Percentiles rank a stretch among this genome's conserved stretches.
phyloP scores from a whole-genome alignment of 2,797 vertebrate genomes.

The Apodemus agrarius region DNA sequence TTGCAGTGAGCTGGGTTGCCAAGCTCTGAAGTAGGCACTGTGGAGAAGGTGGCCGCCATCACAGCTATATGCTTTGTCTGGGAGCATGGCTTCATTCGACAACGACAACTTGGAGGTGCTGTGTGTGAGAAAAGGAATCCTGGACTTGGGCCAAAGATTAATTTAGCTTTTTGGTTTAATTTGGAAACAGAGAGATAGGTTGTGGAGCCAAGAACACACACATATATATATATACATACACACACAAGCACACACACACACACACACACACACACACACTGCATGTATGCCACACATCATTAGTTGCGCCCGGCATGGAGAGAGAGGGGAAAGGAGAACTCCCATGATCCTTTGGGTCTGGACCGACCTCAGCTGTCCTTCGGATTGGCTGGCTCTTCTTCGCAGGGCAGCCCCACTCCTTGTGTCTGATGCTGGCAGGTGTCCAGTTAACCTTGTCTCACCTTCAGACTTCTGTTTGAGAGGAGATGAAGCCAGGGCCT shows the following conservation, averaged over 20 bases:
- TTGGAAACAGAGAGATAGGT: neutral
- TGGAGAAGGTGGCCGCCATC: neutral
- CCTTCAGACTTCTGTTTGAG: neutral
- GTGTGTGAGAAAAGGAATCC: neutral
- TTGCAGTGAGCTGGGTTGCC: neutral
- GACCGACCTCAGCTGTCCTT: neutral
- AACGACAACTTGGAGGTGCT: slow-evolving; percentile 17
- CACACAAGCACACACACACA: rapidly evolving
- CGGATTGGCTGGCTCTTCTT: neutral
- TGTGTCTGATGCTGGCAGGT: neutral
- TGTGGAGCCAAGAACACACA: neutral
- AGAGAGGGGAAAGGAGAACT: neutral
- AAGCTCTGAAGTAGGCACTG: neutral
- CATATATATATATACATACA: too few relatives aligned
- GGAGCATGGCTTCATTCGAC: slow-evolving; percentile 62
- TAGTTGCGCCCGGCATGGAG: neutral
- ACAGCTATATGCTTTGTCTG: neutral
- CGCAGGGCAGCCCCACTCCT: too few relatives aligned
- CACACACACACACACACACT: rapidly evolving
- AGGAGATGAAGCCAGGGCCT: neutral
- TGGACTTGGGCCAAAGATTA: slow-evolving; percentile 23
- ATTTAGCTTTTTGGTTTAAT: slow-evolving; percentile 58
- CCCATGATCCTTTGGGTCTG: rapidly evolving
- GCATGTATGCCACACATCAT: rapidly evolving
- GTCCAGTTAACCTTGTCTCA: neutral